Percentiles rank a stretch among this genome's conserved stretches.
These are phyloP conservation scores for Eristalinus aeneus DNA, from an alignment of 2,888 invertebrate species.

Conservation along the genomic window DNA sequence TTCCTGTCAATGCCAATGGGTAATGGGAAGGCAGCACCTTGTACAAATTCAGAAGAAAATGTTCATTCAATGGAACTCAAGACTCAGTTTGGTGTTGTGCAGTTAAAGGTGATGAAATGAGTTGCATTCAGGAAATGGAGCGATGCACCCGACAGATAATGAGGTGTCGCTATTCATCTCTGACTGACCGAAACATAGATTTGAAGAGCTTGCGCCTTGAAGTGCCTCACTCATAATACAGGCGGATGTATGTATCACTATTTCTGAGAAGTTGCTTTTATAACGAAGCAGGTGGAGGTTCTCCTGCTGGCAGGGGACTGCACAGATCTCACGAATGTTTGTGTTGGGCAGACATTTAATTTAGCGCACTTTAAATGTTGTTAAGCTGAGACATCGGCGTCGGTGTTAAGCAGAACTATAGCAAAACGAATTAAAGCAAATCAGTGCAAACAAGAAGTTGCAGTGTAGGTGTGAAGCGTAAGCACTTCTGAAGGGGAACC, in stretches of 20 bases:
- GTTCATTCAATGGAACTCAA: slow-evolving; percentile 12
- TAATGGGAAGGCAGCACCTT: slow-evolving; percentile 34
- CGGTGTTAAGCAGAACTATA: not conserved
- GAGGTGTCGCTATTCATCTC: slow-evolving; percentile 19
- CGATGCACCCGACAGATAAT: slow-evolving; percentile 25
- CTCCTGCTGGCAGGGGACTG: not conserved
- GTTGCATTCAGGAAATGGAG: slow-evolving; percentile 44
- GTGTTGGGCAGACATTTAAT: slow-evolving; percentile 7
- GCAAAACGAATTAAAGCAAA: not conserved
- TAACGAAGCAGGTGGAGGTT: not conserved
- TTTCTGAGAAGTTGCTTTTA: slow-evolving; percentile 7
- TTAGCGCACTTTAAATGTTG: slow-evolving; percentile 12
- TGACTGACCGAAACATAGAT: not conserved
- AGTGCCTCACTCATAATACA: slow-evolving; percentile 10
- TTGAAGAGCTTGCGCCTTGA: not conserved
- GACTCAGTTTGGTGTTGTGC: not conserved
- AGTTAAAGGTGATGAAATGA: slow-evolving; percentile 17
- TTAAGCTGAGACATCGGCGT: not conserved
- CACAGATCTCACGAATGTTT: not conserved
- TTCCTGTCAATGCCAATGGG: slow-evolving; percentile 50
- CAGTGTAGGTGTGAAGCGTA: too few relatives aligned
- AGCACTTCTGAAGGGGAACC: too few relatives aligned
- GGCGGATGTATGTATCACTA: not conserved
- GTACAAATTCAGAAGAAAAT: not conserved
- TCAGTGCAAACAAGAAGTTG: too few relatives aligned